These are phyloP conservation scores for Drosophila truncata DNA, from an alignment of 1,140 invertebrate species.

Conservation along the genomic window DNA sequence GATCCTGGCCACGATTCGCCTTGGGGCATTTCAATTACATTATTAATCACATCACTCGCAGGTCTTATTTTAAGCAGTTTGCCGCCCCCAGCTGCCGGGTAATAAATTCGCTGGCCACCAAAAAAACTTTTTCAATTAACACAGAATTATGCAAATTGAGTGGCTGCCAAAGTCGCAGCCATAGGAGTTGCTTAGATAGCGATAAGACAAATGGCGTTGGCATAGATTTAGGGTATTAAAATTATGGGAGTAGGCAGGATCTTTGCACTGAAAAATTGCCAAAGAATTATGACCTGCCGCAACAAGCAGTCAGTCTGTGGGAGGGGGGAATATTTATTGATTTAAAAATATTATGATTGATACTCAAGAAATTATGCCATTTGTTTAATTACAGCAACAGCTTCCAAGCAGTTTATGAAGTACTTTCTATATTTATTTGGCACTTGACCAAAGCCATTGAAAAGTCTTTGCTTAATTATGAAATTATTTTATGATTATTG, in stretches of 20 bases:
- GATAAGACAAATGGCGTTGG: conserved; percentile 51
- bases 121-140: conserved; percentile 78
- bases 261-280: neutral
- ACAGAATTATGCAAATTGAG: conserved; percentile 79
- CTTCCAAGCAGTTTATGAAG: neutral
- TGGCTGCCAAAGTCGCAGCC: conserved; percentile 51
- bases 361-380: neutral
- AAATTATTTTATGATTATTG: neutral
- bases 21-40: conserved; percentile 50
- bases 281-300: conserved; percentile 19
- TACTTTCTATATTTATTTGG: neutral
- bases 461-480: neutral
- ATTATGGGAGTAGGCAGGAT: neutral
- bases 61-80: conserved; percentile 70
- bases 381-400: neutral
- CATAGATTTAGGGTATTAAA: conserved; percentile 33
- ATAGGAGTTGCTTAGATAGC: conserved; percentile 52
- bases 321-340: neutral
- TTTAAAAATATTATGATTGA: conserved; percentile 3
- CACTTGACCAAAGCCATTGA: neutral
- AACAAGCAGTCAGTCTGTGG: neutral
- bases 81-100: conserved; percentile 30
- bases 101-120: conserved; percentile 62
- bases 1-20: conserved; percentile 18
- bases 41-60: conserved; percentile 73